These are phyloP conservation scores for Babylonia areolata DNA, from an alignment of 1,140 invertebrate species.

Conservation along the genomic window DNA sequence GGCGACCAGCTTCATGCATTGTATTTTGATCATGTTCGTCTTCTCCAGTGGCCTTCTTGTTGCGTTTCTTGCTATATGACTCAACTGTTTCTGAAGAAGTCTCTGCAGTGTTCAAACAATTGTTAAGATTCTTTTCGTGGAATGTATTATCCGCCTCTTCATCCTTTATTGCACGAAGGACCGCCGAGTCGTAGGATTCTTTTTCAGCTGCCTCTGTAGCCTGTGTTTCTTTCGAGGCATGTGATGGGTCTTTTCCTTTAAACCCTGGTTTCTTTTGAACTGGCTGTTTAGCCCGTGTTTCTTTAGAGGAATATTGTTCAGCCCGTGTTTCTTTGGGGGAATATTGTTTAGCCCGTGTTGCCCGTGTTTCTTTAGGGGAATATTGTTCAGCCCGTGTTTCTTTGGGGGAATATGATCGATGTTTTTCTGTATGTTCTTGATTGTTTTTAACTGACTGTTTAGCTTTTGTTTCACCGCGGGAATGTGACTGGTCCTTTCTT, in stretches of 20 bases:
- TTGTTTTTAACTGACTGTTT: not conserved
- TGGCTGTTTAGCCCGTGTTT: no score
- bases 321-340: no score
- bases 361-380: no score
- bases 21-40: not conserved
- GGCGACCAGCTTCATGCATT: not conserved
- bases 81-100: not conserved
- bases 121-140: not conserved
- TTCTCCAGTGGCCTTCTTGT: not conserved
- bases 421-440: no score
- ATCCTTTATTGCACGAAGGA: conserved; percentile 6
- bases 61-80: not conserved
- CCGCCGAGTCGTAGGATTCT: not conserved
- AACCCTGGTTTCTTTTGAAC: no score
- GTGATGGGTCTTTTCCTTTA: not conserved
- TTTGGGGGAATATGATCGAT: no score
- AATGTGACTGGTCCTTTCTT: not conserved
- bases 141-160: not conserved
- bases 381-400: no score
- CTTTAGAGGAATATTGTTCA: no score
- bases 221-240: not conserved
- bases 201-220: not conserved
- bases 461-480: not conserved
- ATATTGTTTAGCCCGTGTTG: no score
- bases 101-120: not conserved